Evolutionary conservation across 2,888 invertebrate genomes (phyloP), one percentile per base, ranked within the genome.

Genomic region (Acleris literana): DNA sequence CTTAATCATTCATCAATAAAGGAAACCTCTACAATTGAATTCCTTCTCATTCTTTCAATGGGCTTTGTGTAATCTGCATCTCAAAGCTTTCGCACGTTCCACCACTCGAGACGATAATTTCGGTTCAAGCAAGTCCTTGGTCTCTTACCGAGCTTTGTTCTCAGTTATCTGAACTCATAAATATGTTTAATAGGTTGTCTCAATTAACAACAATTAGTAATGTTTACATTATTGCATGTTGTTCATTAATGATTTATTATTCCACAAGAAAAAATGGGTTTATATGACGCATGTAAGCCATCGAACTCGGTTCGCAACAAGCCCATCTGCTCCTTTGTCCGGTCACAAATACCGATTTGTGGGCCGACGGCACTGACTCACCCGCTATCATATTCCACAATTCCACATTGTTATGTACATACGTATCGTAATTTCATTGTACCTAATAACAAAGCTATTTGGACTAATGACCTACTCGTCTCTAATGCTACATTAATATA

Each of bases 331-430:
- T 80, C 79, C 88, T 90, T 90, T 91, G 90, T 91, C 80, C 76
- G 75, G 78, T 82, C 84, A 82, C 78, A 81, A 81, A 83, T 82
- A 78, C 74, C 76, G 79, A 84, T 86, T 87, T 83, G 86, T 86
- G 85, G 84, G 83, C 79, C 81, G 86, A 72, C 78, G 76, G 69
- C 77, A 78, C 76, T 90, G 91, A 91, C 72, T 90, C 90, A 90
- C 66, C 25, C 74, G 70, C 74, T 88, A 89, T 90, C 84, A 74
- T 82, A 76, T 84, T 83, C 80, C 79, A 74, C 79, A 79, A 77
- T 75, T 76, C 70, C 67, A 72, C 74, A 75, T 76, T 74, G 67
- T 43, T 61, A 60, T 52, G 57, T 63, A 58, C 54, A 54, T 13
- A 44, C 11, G 39, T 59, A 25, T 39, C 54, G 58, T 51, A 64